Conservation (phyloP, 2,113 vertebrate genomes). For the Nerophis ophidion region DNA sequence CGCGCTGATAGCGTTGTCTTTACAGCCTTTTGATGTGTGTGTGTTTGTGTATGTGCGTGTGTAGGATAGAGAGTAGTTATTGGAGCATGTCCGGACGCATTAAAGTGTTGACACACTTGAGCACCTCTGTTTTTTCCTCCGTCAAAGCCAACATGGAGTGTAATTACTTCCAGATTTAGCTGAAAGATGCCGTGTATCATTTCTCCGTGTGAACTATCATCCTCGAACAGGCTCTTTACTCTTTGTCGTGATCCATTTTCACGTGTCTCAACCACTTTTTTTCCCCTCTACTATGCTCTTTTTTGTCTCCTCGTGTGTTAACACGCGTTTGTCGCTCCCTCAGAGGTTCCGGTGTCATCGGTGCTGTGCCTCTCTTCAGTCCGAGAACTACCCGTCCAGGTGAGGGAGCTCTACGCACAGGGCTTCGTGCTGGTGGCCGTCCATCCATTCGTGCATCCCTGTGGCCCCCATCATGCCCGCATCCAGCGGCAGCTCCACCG, state of each 20-base stretch:
- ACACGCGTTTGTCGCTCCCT: constrained; percentile 10
- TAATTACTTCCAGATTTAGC: constrained; percentile 60
- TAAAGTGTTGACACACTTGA: constrained; percentile 8
- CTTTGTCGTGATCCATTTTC: constrained; percentile 28
- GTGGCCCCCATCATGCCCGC: constrained; percentile 74
- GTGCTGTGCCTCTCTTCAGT: constrained; percentile 85
- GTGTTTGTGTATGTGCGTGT: not conserved
- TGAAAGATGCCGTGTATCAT: constrained; percentile 57
- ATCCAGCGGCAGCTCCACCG: constrained; percentile 87
- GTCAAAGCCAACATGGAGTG: constrained; percentile 36
- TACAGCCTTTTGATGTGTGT: constrained; percentile 21
- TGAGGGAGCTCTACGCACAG: constrained; percentile 87
- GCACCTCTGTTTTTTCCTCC: constrained; percentile 6
- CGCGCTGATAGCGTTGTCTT: constrained; percentile 36
- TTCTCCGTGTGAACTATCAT: constrained; percentile 40
- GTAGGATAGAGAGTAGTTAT: not conserved
- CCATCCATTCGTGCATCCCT: constrained; percentile 88
- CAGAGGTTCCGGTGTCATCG: constrained; percentile 77
- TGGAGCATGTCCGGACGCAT: constrained; percentile 2
- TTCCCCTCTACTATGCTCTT: not conserved
- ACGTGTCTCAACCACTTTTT: not conserved
- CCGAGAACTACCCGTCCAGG: constrained; percentile 82
- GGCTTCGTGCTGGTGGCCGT: constrained; percentile 86
- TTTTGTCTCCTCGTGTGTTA: constrained; percentile 3
- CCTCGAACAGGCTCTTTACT: constrained; percentile 34